Percentiles rank a stretch among this genome's conserved stretches.
Conservation (phyloP, 2,797 vertebrate species). For the Poecilia picta region DNA sequence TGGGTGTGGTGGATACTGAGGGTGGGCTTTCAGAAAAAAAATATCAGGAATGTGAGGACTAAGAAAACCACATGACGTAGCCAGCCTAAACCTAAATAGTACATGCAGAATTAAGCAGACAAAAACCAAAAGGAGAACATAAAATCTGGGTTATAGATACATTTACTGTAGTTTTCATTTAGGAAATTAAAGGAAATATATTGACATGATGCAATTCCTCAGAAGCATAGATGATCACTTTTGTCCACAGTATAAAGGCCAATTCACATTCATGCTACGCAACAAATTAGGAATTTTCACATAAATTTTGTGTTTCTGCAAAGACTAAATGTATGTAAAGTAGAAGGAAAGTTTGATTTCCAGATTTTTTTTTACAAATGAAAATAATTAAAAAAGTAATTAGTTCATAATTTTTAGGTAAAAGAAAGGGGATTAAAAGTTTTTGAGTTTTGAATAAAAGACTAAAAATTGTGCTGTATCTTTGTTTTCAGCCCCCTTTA, state of each 20-base stretch:
- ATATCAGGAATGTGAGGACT: background rate
- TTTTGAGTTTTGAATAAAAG: background rate
- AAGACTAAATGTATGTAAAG: too few species aligned
- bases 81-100: background rate
- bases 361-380: background rate
- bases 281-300: too few species aligned
- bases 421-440: background rate
- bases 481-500: background rate
- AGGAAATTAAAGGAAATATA: background rate
- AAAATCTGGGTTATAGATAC: background rate
- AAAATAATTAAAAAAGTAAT: background rate
- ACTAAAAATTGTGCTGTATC: background rate
- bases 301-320: too few species aligned
- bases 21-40: conserved; percentile 4
- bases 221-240: background rate
- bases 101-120: background rate
- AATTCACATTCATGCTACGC: background rate
- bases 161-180: background rate
- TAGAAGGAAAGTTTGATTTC: background rate
- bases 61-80: background rate
- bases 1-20: conserved; percentile 10
- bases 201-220: background rate
- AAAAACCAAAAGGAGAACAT: background rate
- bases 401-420: background rate
- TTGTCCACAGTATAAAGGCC: background rate